phyloP scores from a whole-genome alignment of 1,140 invertebrate genomes.

The Drosophila arizonae region DNA sequence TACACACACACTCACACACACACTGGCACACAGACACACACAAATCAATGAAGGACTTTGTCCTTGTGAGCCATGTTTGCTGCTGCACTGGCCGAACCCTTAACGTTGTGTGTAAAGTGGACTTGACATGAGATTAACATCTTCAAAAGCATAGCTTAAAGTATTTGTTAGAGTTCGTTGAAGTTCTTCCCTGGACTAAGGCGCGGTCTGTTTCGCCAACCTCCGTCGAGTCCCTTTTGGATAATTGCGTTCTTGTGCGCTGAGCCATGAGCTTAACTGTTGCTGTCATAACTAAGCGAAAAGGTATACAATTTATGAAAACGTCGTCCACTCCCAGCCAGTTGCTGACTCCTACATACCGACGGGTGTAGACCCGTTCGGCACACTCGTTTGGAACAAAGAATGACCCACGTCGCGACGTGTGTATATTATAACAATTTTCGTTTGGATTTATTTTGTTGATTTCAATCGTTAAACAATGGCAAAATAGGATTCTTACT shows the following conservation, averaged over 20 bases:
- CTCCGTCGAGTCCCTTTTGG: constrained; percentile 57
- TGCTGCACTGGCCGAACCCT: constrained; percentile 55
- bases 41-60: constrained; percentile 76
- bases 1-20: constrained; percentile 2
- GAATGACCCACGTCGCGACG: constrained; percentile 25
- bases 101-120: constrained; percentile 80
- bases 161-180: constrained; percentile 77
- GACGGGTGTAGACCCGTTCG: constrained; percentile 39
- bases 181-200: constrained; percentile 46
- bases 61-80: constrained; percentile 46
- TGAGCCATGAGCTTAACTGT: constrained; percentile 81
- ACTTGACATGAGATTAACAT: constrained; percentile 82
- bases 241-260: constrained; percentile 81
- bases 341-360: constrained; percentile 17
- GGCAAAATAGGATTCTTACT: constrained; percentile 57
- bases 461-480: constrained; percentile 79
- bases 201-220: constrained; percentile 18
- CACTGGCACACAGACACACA: constrained; percentile 2
- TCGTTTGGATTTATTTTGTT: constrained; percentile 71
- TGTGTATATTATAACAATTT: constrained; percentile 74
- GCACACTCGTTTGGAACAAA: constrained; percentile 33
- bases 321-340: constrained; percentile 41
- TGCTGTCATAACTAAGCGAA: constrained; percentile 81
- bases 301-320: constrained; percentile 80
- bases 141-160: constrained; percentile 82